Evolutionary conservation across 2,797 vertebrate species (phyloP), one percentile per base, ranked within the genome.

Genomic region (Craterocephalus amniculus): DNA sequence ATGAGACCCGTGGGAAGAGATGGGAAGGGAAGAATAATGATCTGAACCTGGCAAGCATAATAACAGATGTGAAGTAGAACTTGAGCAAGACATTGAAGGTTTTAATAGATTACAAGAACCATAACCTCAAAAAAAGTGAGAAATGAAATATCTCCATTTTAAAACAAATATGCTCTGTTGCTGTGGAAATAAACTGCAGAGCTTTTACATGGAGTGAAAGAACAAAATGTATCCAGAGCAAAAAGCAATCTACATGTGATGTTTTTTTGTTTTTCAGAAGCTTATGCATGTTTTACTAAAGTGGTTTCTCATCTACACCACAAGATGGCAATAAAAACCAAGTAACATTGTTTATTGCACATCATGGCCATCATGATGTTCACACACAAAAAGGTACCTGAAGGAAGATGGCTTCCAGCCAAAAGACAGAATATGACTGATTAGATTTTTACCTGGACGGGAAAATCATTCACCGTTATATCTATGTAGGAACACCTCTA

Each of bases 321-420:
- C 84, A 36, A 80, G 90, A 67, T 79, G 90, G 87, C 81, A 79
- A 11, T 81, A 79, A 59, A 80, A 27, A 59, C 73, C 80, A 85
- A 86, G 71, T 18, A 77, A 64, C 51, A n/a, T n/a, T n/a, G n/a
- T n/a, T n/a, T n/a, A n/a, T n/a, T n/a, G n/a, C n/a, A n/a, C n/a
- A n/a, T n/a, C n/a, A n/a, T n/a, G n/a, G n/a, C n/a, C n/a, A n/a
- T n/a, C n/a, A n/a, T n/a, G n/a, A n/a, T n/a, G n/a, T n/a, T n/a
- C 4, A 16, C 11, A 18, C n/a, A 4, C 45, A 27, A 2, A 9
- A 18, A 5, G 18, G 18, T 6, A 43, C 40, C 8, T 4, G 27
- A 11, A 54, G 40, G 54, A 76, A 85, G 52, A 78, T 79, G 72
- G 82, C 73, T 63, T 69, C 78, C 38, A 65, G 67, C 18, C 64